Base-by-base conservation (phyloP, 2,888 invertebrate genomes). In the Drosophila kanekoi region DNA sequence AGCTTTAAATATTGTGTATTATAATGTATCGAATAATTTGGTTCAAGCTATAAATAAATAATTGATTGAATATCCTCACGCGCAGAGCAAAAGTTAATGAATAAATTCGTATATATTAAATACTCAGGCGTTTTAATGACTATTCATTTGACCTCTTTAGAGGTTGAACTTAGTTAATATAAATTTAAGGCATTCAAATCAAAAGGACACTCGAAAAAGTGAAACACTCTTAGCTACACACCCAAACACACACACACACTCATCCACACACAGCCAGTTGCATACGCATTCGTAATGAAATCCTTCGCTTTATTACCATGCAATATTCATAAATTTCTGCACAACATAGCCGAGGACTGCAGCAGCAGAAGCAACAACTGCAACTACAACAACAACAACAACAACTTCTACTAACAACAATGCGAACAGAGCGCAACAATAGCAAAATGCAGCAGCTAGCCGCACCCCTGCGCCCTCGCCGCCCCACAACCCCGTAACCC, bases 291-390 rank as follows among this genome's bases (percentile, higher is more conserved):
- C 79, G 79, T 84, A 87, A 82, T 87, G 82, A 81, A 84, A 86
- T 87, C 75, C 89, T 80, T 74, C 65, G 80, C 80, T 81, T 85
- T 88, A 79, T 78, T 80, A 77, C 72, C 75, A 77, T 84, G 84
- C 84, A 84, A 88, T 89, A 84, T 84, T 89, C 87, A 88, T 88
- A 89, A 89, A 88, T 88, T 87, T 81, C 66, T 81, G 67, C 72
- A 75, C 79, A 79, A 80, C 79, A 79, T 72, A 66, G 64, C 51
- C 64, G 79, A 69, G 86, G 67, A 76, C 63, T 79, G 69, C 74
- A 76, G 67, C 79, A 77, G 38, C 69, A 70, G 33, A 57, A 75
- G 53, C 64, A 63, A 35, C 52, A 38, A 10, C 54, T 58, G 5
- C 63, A 58, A n/a, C 56, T 62, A 35, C 58, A 45, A 18, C 56